Conservation (phyloP, 2,797 vertebrate species). For the Sylvia borin region DNA sequence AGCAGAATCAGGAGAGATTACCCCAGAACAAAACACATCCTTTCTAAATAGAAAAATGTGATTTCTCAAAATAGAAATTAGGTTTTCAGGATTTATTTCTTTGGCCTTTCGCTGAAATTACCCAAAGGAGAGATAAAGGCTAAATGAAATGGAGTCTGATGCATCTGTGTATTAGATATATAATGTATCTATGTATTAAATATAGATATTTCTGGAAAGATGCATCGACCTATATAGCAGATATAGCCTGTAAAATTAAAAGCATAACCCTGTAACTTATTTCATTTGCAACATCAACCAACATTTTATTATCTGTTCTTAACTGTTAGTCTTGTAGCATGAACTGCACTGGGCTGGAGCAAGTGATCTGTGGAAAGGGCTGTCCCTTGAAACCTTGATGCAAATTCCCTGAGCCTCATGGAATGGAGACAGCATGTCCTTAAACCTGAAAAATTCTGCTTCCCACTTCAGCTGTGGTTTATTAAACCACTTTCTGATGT, state of each 20-base stretch:
- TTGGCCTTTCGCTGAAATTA: neutral
- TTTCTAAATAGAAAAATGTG: neutral
- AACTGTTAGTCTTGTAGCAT: neutral
- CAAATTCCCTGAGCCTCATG: neutral
- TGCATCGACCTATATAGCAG: neutral
- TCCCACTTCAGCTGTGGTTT: conserved; percentile 27
- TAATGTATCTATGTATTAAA: neutral
- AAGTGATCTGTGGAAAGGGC: neutral
- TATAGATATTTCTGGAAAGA: neutral
- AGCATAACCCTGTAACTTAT: neutral
- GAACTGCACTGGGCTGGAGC: neutral
- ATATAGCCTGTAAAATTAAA: neutral
- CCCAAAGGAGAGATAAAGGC: neutral
- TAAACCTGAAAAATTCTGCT: conserved; percentile 1
- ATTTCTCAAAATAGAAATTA: neutral
- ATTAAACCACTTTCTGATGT: conserved; percentile 22
- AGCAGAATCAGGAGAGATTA: neutral
- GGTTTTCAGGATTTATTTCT: neutral
- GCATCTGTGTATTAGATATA: neutral
- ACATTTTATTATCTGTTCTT: neutral
- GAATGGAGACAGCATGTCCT: neutral
- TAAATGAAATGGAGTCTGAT: neutral
- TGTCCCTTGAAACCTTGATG: neutral
- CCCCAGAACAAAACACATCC: neutral
- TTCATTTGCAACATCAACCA: neutral